Conservation (phyloP, 2,113 vertebrate genomes). For the Brachionichthys hirsutus region DNA sequence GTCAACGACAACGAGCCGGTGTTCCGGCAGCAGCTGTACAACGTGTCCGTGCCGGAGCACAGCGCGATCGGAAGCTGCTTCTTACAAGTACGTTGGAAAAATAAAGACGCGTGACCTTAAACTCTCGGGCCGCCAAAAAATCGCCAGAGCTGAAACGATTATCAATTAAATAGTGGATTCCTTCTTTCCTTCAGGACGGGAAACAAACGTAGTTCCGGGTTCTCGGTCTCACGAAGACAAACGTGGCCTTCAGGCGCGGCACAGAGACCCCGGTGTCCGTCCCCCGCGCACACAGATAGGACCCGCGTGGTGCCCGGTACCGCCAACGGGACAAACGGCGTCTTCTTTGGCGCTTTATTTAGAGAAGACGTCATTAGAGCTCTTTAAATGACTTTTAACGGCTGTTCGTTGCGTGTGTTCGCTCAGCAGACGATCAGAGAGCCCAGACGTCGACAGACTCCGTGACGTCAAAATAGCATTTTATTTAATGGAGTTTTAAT, state of each 20-base stretch:
- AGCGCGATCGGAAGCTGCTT: slow-evolving; percentile 77
- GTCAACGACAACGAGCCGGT: slow-evolving; percentile 90
- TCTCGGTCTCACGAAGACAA: slow-evolving; percentile 33
- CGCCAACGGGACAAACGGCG: slow-evolving; percentile 52
- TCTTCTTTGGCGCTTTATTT: neutral
- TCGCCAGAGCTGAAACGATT: too few species aligned
- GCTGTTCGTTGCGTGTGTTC: too few species aligned
- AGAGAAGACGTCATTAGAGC: too few species aligned
- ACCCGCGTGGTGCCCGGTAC: slow-evolving; percentile 56
- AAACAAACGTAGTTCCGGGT: neutral
- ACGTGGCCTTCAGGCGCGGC: slow-evolving; percentile 42
- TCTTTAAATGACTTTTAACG: too few species aligned
- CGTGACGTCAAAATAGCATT: too few species aligned
- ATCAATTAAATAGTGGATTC: too few species aligned
- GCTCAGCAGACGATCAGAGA: too few species aligned
- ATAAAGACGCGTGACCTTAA: neutral
- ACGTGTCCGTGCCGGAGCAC: slow-evolving; percentile 81
- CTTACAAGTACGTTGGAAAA: slow-evolving; percentile 81
- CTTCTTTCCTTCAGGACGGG: too few species aligned
- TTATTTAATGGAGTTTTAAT: too few species aligned
- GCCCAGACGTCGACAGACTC: too few species aligned
- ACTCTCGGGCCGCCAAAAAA: too few species aligned
- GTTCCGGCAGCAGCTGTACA: slow-evolving; percentile 85
- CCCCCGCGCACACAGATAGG: slow-evolving; percentile 32
- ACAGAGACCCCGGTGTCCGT: slow-evolving; percentile 71